Evolutionary conservation across 2,888 invertebrate species (phyloP), one percentile per base, ranked within the genome.

Genomic region (Microplitis deprimator): DNA sequence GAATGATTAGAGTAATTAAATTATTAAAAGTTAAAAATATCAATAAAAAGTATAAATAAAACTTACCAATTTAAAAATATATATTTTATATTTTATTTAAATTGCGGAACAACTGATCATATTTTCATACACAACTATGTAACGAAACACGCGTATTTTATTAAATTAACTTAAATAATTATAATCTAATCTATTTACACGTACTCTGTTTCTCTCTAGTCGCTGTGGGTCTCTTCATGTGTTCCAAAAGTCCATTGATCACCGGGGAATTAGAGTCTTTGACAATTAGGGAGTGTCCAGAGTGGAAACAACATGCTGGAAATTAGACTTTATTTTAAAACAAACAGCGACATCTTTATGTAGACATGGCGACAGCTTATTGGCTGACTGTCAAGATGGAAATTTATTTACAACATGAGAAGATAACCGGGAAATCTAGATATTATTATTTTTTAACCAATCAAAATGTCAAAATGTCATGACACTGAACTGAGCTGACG

Each of bases 121-220:
- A 79, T 68, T 80, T 78, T 65, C 50, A 76, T 62, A 41, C 38
- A 62, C 41, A 75, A 68, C 65, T 5, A 13, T 50, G 10, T 73
- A 62, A 75, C 68, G 73, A 76, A 75, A 72, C 65, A 72, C 39
- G 16, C 68, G 76, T 78, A 77, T 50, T 73, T 74, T 64, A 78
- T 77, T 79, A 79, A 84, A 85, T 84, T 83, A 84, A 85, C 83
- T 85, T 85, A 50, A 83, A 82, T 82, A 82, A 83, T 81, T 84
- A 82, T 84, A 84, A 85, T 86, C 83, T 80, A 84, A 86, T 86
- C 82, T 84, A 83, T 83, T 84, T 86, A 85, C 82, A 82, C 82
- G 83, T 82, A 82, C 10, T 50, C 50, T 13, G 50, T 50, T 50
- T 50, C 50, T 50, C 10, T 50, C 50, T 50, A 50, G 13, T 50